Evolutionary conservation across 92 coral and sea anemone species (phyloP), one percentile per base, ranked within the genome.

Genomic region (Parazoanthus atlanticus): DNA sequence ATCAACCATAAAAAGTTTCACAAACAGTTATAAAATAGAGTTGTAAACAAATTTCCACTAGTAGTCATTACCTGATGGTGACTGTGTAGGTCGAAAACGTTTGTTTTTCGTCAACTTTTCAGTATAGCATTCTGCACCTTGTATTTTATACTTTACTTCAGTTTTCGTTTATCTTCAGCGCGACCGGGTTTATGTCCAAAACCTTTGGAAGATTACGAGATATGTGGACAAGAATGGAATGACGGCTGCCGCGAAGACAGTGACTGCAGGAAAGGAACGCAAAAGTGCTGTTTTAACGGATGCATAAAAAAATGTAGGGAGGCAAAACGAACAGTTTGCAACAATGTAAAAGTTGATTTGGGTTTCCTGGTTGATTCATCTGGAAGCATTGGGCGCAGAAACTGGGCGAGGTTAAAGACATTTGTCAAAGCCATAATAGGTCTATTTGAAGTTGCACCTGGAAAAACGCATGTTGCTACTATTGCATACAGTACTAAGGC

Each of bases 201-300:
- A 43, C 87, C 87, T 15, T 40, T 17, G 16, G 6, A 21, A 1
- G 34, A 28, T 38, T 1, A n/a, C 12, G 87, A 47, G 28, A 0
- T 0, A 2, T 69, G 87, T 74, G 78, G 65, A 40, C 23, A 11
- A 5, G 29, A 8, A 0, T 1, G 67, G 61, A 15, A 47, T 21
- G 19, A 70, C 47, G 65, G 3, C 12, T 84, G 87, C 64, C 43
- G 64, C 28, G 28, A 17, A 6, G 77, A 84, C 23, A 28, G 79
- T 29, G 66, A 71, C 17, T 84, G 87, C 54, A 47, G 3, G 26
- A 31, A 28, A 26, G 78, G 33, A 52, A 71, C 78, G 5, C 12
- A 84, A 30, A 84, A 84, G 74, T 84, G 87, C 65, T 84, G 87
- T 71, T 84, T 84, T 65, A 70, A 71, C 40, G 87, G 78, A 29